These are phyloP conservation scores for Kuschelorhynchus macadamiae DNA, from an alignment of 2,888 invertebrate species.

Conservation along the genomic window DNA sequence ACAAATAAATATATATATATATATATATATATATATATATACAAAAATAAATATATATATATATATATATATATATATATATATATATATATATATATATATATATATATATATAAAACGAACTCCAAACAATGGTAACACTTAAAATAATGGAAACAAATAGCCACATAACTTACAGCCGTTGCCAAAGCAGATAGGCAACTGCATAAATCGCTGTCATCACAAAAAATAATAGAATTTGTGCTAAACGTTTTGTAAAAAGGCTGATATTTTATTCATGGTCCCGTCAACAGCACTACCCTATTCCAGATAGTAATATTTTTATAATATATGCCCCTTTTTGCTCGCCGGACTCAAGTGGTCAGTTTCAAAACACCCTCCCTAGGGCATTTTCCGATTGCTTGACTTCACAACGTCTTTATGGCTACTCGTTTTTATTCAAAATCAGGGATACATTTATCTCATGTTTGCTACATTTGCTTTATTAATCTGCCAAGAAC, in stretches of 20 bases:
- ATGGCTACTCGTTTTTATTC: slow-evolving; percentile 61
- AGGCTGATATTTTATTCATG: slow-evolving; percentile 58
- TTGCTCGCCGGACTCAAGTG: slow-evolving; percentile 58
- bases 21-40: too few species aligned
- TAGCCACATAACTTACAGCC: not conserved
- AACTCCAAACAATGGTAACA: too few species aligned
- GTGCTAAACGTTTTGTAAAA: slow-evolving; percentile 57
- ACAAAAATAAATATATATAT: too few species aligned
- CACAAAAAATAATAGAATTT: slow-evolving; percentile 51
- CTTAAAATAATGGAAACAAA: not conserved
- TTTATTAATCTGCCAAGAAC: slow-evolving; percentile 62
- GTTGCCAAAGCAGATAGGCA: not conserved
- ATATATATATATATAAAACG: too few species aligned
- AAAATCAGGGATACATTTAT: slow-evolving; percentile 62
- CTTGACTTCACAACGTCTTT: slow-evolving; percentile 60
- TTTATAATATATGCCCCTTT: slow-evolving; percentile 45
- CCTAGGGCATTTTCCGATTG: slow-evolving; percentile 57
- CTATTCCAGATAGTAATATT: slow-evolving; percentile 44
- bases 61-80: too few species aligned
- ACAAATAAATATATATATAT: too few species aligned
- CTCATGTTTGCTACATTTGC: slow-evolving; percentile 58
- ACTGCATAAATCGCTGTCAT: not conserved
- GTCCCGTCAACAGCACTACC: slow-evolving; percentile 56
- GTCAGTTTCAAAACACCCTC: slow-evolving; percentile 58
- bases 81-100: too few species aligned